These are phyloP conservation scores for Callorhinus ursinus DNA, from an alignment of 2,113 vertebrate genomes.

Conservation along the genomic window DNA sequence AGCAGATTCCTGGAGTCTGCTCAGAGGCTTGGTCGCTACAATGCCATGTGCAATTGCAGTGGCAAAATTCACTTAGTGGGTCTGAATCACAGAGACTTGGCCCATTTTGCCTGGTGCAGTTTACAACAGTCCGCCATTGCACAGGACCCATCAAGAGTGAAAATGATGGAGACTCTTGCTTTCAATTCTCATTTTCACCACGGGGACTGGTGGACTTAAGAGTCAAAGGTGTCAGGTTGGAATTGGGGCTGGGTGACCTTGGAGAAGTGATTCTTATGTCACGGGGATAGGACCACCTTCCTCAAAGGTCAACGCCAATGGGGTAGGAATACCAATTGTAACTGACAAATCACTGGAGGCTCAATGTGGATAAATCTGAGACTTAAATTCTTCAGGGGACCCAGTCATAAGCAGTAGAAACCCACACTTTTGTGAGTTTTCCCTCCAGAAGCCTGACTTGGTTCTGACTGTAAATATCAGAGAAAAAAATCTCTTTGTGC, in stretches of 20 bases:
- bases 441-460: not conserved
- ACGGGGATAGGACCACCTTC: not conserved
- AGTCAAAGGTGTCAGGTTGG: not conserved
- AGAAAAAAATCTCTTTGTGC: not conserved
- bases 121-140: not conserved
- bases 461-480: not conserved
- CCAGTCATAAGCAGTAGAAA: not conserved
- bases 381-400: not conserved
- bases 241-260: not conserved
- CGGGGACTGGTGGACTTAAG: not conserved
- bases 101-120: not conserved
- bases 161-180: too few relatives aligned
- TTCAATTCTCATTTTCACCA: not conserved
- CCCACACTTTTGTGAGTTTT: not conserved
- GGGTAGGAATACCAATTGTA: not conserved
- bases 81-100: not conserved
- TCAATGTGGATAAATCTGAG: not conserved
- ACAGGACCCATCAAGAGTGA: rapidly evolving
- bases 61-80: not conserved
- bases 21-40: too few relatives aligned
- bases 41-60: not conserved
- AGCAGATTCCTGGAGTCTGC: not conserved
- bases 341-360: not conserved
- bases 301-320: rapidly evolving
- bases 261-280: not conserved